Evolutionary conservation across 1,140 invertebrate species (phyloP), one percentile per base, ranked within the genome.

Genomic region (Cyclargus thomasi): DNA sequence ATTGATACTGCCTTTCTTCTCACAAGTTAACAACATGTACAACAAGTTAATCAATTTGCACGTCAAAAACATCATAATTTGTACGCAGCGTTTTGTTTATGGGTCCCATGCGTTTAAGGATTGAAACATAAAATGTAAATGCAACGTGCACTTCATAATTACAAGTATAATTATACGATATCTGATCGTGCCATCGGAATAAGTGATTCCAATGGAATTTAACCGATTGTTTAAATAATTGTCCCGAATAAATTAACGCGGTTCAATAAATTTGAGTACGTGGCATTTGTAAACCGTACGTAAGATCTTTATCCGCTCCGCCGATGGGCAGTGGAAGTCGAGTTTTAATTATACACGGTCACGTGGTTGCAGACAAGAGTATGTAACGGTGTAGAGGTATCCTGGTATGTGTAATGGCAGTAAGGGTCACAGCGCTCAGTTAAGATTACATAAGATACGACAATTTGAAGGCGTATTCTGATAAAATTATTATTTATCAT

Each of bases 311-410:
- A 22, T 59, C 18, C 55, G 68, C 55, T 62, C 21, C 66, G 23
- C 55, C 53, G 72, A 76, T 75, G 75, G 75, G 77, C 77, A 76
- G 66, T 73, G 76, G 73, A 71, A 74, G 72, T 76, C 75, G 71
- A 76, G 76, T 76, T 65, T 77, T 80, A 80, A 82, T 79, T 76
- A 77, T 72, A 71, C 66, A 72, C 69, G 71, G 69, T 67, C 70
- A 71, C 70, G 71, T 68, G 71, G 55, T 20, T 21, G 6, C n/a
- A 55, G 5, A 14, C 3, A 39, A 47, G 39, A 47, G 11, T 47
- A 47, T 14, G 14, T 16, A 16, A 47, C 11, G 39, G 39, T 14
- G 10, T 14, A 47, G 39, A 47, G 14, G 39, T 47, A 3, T 14
- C 39, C 6, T 47, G 39, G 2, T 4, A 47, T 11, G 14, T 2